Evolutionary conservation across 2,113 vertebrate species (phyloP).

Genomic region (Heliornis fulica): DNA sequence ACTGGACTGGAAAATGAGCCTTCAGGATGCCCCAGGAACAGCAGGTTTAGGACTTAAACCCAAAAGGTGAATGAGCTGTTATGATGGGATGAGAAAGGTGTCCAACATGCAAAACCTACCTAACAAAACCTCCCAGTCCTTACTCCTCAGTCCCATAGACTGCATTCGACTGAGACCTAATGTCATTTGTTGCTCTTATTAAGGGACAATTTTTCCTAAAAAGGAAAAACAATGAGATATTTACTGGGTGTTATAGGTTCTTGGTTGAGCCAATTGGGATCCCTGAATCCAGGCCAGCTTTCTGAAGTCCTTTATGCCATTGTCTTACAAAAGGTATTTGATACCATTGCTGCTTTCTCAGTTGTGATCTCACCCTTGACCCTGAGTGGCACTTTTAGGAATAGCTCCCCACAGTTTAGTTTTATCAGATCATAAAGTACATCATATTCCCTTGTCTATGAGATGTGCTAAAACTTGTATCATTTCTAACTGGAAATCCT

Average conservation of each 20-base stretch:
- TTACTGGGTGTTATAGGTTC: not conserved
- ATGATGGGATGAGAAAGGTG: not conserved
- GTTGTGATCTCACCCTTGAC: conserved; percentile 65
- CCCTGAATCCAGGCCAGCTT: not conserved
- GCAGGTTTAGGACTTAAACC: not conserved
- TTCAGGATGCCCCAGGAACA: not conserved
- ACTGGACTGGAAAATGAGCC: not conserved
- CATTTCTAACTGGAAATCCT: conserved; percentile 58
- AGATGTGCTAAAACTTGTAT: conserved; percentile 43
- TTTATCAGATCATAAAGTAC: conserved; percentile 54
- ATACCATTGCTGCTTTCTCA: conserved; percentile 26
- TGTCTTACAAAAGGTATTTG: conserved; percentile 47
- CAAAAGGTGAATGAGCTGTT: not conserved
- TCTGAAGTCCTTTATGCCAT: conserved; percentile 28
- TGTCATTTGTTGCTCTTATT: not conserved
- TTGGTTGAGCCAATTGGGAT: not conserved
- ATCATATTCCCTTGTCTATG: conserved; percentile 30
- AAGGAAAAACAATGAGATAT: conserved; percentile 10
- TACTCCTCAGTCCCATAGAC: not conserved
- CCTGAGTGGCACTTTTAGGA: conserved; percentile 46
- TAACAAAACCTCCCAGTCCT: not conserved
- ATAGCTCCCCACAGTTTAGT: conserved; percentile 58
- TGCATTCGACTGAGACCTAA: not conserved
- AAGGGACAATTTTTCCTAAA: conserved; percentile 30
- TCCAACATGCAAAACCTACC: not conserved